Evolutionary conservation across 2,113 vertebrate species (phyloP).

Genomic region (Pampusana beccarii): DNA sequence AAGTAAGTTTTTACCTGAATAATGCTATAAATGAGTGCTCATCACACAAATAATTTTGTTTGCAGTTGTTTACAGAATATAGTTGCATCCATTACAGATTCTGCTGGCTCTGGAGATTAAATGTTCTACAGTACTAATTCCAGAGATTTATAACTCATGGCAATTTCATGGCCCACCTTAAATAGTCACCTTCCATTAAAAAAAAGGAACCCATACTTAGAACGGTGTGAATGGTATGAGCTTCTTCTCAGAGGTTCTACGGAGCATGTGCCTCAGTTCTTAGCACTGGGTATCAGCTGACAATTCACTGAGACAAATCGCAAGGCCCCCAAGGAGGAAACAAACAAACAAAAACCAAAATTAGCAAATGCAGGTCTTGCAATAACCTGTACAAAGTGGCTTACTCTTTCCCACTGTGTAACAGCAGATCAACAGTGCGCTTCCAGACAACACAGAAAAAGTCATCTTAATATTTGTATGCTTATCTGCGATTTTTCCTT

Average conservation of each 20-base stretch:
- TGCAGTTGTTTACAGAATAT: background rate
- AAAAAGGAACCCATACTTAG: background rate
- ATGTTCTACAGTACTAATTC: background rate
- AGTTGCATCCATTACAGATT: background rate
- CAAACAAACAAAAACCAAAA: no score
- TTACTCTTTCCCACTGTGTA: background rate
- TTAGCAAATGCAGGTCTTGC: background rate
- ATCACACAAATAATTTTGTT: background rate
- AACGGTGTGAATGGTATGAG: background rate
- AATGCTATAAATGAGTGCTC: background rate
- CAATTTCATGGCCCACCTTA: conserved; percentile 1
- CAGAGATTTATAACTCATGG: conserved; percentile 28
- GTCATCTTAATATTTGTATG: background rate
- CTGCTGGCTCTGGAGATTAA: background rate
- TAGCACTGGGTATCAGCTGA: background rate
- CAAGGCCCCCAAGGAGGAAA: background rate
- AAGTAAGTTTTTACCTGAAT: background rate
- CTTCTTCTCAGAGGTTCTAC: background rate
- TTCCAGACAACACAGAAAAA: background rate
- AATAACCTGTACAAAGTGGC: background rate
- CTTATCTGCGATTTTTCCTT: background rate
- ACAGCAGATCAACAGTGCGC: background rate
- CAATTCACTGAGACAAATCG: background rate
- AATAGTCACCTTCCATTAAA: background rate
- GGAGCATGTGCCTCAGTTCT: background rate